Evolutionary conservation across 2,113 vertebrate genomes (phyloP).

Genomic region (Gracilinanus agilis): DNA sequence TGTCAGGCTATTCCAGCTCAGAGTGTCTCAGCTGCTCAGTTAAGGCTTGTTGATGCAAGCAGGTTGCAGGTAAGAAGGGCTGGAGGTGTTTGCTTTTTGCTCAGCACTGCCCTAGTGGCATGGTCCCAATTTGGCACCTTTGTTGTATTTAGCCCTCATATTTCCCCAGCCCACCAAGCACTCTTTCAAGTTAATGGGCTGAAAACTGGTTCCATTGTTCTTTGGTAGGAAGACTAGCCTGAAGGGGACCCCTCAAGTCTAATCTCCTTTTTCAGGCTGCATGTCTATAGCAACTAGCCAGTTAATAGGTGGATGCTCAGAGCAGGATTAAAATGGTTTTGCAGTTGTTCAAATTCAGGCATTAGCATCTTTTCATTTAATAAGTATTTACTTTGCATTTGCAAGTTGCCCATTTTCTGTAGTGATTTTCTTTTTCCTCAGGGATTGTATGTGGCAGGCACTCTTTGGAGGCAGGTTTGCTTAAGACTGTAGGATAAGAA

Average conservation of each 20-base stretch:
- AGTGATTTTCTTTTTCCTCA: neutral
- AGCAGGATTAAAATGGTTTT: neutral
- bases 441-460: neutral
- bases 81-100: neutral
- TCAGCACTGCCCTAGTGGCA: neutral
- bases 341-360: neutral
- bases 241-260: neutral
- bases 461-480: neutral
- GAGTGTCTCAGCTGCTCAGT: neutral
- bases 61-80: neutral
- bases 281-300: neutral
- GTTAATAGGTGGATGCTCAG: neutral
- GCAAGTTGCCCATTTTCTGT: neutral
- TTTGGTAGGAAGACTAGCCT: neutral
- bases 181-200: neutral
- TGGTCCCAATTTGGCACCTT: neutral
- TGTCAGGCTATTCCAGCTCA: neutral
- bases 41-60: neutral
- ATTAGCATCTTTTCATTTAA: neutral
- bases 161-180: neutral
- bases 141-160: neutral
- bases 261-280: slow-evolving; percentile 3
- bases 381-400: neutral
- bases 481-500: neutral
- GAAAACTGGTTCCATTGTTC: neutral